phyloP scores from a whole-genome alignment of 1,140 invertebrate genomes.

The Pentalonia nigronervosa region DNA sequence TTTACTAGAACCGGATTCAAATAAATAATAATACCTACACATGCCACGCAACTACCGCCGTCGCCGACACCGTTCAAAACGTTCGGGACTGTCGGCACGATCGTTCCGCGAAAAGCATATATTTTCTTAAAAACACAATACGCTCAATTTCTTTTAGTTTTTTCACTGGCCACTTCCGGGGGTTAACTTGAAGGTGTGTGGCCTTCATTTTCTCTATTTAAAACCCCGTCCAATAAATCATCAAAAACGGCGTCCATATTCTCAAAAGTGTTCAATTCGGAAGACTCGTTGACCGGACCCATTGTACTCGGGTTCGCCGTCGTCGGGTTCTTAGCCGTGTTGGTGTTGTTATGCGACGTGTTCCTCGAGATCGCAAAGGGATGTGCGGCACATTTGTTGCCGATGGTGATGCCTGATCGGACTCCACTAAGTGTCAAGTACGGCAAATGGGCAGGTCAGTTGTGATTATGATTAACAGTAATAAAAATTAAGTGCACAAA shows the following conservation, averaged over 20 bases:
- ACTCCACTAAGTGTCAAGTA: conserved; percentile 15
- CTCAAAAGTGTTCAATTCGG: background rate
- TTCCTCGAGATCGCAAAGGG: background rate
- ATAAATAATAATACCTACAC: background rate
- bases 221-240: background rate
- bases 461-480: background rate
- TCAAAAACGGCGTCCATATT: background rate
- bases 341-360: background rate
- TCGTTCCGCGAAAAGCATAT: background rate
- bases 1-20: background rate
- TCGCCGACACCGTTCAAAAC: background rate
- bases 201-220: background rate
- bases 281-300: background rate
- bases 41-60: background rate
- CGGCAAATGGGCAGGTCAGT: conserved; percentile 49
- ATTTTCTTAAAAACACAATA: background rate
- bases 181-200: background rate
- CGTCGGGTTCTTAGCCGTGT: conserved; percentile 2
- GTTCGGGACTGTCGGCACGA: background rate
- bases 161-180: background rate
- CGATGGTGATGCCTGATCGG: background rate
- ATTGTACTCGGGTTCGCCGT: conserved; percentile 38
- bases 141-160: background rate
- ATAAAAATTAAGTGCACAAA: background rate
- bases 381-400: conserved; percentile 39